A percentile compares a stretch with the other conserved stretches of the same genome.
phyloP scores from a whole-genome alignment of 2,888 invertebrate genomes.

The Neria commutata region DNA sequence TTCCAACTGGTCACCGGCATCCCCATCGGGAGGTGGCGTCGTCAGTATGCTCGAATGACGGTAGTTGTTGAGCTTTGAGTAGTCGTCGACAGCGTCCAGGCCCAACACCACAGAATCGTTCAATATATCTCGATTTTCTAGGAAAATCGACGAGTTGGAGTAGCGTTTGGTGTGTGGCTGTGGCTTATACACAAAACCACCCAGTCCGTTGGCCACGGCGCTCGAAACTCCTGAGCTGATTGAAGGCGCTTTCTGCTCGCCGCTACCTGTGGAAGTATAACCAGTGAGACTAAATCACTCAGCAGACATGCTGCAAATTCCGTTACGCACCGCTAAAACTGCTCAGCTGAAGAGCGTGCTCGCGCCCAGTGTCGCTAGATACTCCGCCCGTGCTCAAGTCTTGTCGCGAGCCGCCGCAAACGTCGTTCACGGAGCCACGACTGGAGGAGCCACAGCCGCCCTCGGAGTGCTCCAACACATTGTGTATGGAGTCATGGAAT shows the following conservation, averaged over 20 bases:
- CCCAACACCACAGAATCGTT: constrained; percentile 52
- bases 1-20: constrained; percentile 44
- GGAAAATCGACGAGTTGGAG: constrained; percentile 61
- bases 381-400: constrained; percentile 58
- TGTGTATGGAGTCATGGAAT: constrained; percentile 62
- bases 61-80: constrained; percentile 58
- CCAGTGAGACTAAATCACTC: constrained; percentile 1
- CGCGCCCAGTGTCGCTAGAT: constrained; percentile 51
- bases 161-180: constrained; percentile 53
- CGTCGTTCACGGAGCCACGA: constrained; percentile 57
- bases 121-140: constrained; percentile 62
- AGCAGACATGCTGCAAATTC: constrained; percentile 1
- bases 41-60: constrained; percentile 56
- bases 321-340: constrained; percentile 51
- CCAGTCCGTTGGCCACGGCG: constrained; percentile 55
- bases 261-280: constrained; percentile 50
- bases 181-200: constrained; percentile 54
- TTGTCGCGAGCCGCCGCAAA: constrained; percentile 57
- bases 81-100: constrained; percentile 43
- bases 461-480: constrained; percentile 59
- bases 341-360: constrained; percentile 52
- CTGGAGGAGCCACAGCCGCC: too few relatives aligned
- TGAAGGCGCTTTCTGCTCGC: constrained; percentile 55
- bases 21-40: constrained; percentile 43
- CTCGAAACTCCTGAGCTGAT: constrained; percentile 56